Evolutionary conservation across 2,113 vertebrate species (phyloP), one percentile per base, ranked within the genome.

Genomic region (Syrrhaptes paradoxus): DNA sequence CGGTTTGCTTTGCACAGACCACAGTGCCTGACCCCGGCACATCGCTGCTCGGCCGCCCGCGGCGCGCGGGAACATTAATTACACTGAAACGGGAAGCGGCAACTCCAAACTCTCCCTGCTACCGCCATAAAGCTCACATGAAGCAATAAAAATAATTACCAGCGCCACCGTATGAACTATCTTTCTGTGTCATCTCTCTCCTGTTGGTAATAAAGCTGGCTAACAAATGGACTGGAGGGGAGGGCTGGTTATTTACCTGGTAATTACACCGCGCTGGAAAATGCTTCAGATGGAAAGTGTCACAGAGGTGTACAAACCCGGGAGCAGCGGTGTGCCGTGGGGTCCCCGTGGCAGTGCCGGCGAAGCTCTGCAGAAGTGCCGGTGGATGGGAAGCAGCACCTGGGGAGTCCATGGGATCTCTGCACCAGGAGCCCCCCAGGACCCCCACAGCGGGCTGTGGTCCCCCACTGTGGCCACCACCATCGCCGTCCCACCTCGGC

Each of bases 141-240:
- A 89, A 96, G 97, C 85, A 88, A 94, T 97, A 94, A 96, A 96
- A 95, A 93, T 96, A 97, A 97, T 97, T 92, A 95, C 92, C 87
- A 95, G 93, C 89, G 93, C 36, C 92, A 5, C 94, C 52, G 26
- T 58, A 45, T 19, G 83, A 51, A 90, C 91, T 95, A 93, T 76
- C 92, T 92, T 94, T 90, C 17, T 74, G 96, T 90, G 91, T 93
- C 96, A 93, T 86, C 96, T 94, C 96, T 94, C 96, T 98, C 93
- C 94, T 86, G 95, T 77, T 93, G 93, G 95, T 12, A 90, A 96
- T 95, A 97, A 97, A 97, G 96, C 90, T 75, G 94, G 79, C 66
- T 5, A 77, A 34, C 88, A 92, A 95, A 95, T 96, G 94, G 97
- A 96, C 85, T 67, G 78, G 5, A 31, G 96, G 94, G 97, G 95